Percentiles rank a stretch among this genome's conserved stretches.
These are phyloP conservation scores for Stichodactyla helianthus DNA, from an alignment of 64 coral and sea anemone genomes.

Conservation along the genomic window DNA sequence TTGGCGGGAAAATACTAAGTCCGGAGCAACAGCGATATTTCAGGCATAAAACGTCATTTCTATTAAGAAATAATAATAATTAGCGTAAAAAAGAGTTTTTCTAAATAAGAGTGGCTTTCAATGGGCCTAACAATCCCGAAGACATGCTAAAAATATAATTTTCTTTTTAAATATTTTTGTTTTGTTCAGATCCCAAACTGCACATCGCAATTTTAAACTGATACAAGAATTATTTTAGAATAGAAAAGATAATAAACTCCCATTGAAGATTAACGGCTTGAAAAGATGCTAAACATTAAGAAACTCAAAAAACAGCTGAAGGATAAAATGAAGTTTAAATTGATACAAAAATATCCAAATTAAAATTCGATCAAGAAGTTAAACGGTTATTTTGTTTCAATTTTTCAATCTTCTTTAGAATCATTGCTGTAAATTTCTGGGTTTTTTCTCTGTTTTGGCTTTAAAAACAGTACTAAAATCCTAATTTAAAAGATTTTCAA, in stretches of 20 bases:
- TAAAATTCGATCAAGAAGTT: background rate
- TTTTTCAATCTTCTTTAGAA: too few relatives aligned
- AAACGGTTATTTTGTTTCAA: background rate
- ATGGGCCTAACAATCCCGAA: too few relatives aligned
- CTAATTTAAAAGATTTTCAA: too few relatives aligned
- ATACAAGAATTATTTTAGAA: background rate
- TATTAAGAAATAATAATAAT: background rate
- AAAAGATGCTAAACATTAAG: background rate
- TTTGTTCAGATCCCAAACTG: too few relatives aligned
- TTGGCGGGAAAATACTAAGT: background rate
- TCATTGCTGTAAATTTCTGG: too few relatives aligned
- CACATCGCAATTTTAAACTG: background rate
- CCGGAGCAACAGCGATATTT: background rate
- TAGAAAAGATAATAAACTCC: background rate
- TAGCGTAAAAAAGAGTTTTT: background rate
- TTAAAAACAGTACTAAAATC: too few relatives aligned
- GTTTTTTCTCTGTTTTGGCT: too few relatives aligned
- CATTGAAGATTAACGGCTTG: background rate
- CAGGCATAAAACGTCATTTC: background rate
- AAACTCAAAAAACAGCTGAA: background rate
- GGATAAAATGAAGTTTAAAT: background rate
- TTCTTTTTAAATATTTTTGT: too few relatives aligned
- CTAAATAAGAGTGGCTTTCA: too few relatives aligned
- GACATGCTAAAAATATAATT: too few relatives aligned
- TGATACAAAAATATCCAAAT: slow-evolving; percentile 2